A percentile compares a stretch with the other conserved stretches of the same genome.
phyloP scores from a whole-genome alignment of 1,140 invertebrate genomes.

The Argopecten irradians region DNA sequence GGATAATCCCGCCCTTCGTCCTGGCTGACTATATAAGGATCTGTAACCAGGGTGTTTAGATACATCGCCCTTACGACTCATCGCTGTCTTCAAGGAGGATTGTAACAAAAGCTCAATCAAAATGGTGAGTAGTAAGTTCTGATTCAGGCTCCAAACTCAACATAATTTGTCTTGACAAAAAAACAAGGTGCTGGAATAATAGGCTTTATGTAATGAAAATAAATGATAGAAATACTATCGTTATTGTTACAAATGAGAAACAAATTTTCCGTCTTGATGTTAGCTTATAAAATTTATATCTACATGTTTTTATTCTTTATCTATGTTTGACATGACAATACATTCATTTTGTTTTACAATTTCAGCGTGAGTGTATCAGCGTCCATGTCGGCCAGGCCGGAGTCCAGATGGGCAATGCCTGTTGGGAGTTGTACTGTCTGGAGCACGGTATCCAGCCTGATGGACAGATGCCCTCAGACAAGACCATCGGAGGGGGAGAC shows the following conservation, averaged over 20 bases:
- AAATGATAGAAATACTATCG: too few relatives aligned
- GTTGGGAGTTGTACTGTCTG: slow-evolving; percentile 75
- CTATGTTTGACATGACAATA: neutral
- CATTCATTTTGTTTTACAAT: neutral
- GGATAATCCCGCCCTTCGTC: neutral
- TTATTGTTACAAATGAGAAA: too few relatives aligned
- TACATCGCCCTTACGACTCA: neutral
- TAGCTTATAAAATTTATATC: too few relatives aligned
- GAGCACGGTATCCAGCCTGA: slow-evolving; percentile 93
- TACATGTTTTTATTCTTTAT: too few relatives aligned
- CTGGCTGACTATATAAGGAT: neutral
- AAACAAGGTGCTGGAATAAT: too few relatives aligned
- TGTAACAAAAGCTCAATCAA: neutral
- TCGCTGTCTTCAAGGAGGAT: neutral
- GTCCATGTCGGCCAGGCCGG: slow-evolving; percentile 92
- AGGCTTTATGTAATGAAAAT: too few relatives aligned
- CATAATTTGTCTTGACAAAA: too few relatives aligned
- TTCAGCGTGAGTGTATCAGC: slow-evolving; percentile 85
- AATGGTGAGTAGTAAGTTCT: neutral
- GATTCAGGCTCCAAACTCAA: neutral
- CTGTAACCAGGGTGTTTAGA: neutral
- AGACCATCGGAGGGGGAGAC: slow-evolving; percentile 55
- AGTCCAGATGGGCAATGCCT: slow-evolving; percentile 90
- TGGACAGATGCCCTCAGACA: slow-evolving; percentile 79
- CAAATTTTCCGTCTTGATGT: too few relatives aligned